Evolutionary conservation across 2,797 vertebrate genomes (phyloP).

Genomic region (Pangasius mekongensis): DNA sequence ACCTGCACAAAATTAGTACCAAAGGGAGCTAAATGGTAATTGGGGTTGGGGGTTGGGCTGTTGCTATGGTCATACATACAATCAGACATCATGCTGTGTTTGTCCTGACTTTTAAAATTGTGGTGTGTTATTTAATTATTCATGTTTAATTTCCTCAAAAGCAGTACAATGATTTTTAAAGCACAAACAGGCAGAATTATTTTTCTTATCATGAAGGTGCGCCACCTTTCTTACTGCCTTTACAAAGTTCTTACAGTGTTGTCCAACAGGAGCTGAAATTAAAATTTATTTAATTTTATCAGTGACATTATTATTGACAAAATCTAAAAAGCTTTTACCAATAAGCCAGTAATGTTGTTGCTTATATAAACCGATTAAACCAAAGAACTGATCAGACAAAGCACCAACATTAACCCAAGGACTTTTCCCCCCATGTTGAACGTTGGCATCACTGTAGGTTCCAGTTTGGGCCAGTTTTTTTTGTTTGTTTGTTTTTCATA

Average conservation of each 20-base stretch:
- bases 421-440: neutral
- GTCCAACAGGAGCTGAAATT: neutral
- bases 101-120: neutral
- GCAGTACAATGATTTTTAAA: neutral
- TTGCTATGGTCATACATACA: neutral
- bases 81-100: neutral
- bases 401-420: neutral
- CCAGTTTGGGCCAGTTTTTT: neutral
- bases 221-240: neutral
- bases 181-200: neutral
- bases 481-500: neutral
- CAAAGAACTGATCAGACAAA: neutral
- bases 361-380: neutral
- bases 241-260: neutral
- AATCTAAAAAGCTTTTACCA: neutral
- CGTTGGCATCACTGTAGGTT: neutral
- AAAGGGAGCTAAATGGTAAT: neutral
- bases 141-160: neutral
- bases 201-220: neutral
- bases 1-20: neutral
- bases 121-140: neutral
- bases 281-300: neutral
- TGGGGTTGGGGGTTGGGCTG: neutral
- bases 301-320: neutral
- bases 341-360: neutral